These are phyloP conservation scores for Luidia sarsii DNA, from an alignment of 53 echinoderm and acorn worm species.

Conservation along the genomic window DNA sequence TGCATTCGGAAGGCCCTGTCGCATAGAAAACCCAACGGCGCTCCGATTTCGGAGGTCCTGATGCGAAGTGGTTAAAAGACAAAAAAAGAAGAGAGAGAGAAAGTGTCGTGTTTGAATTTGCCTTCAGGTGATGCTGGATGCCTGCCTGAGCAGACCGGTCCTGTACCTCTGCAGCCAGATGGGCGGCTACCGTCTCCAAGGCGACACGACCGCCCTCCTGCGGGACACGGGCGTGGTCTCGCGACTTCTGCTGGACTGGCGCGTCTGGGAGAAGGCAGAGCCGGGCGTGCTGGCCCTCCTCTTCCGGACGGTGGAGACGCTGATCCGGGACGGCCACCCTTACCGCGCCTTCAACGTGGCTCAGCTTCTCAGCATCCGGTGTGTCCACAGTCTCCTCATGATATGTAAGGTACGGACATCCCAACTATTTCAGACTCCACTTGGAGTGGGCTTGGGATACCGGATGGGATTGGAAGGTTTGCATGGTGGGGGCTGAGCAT, in stretches of 20 bases:
- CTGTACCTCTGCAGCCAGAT: slow-evolving; percentile 73
- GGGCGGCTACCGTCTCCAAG: slow-evolving; percentile 69
- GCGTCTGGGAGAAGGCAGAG: slow-evolving; percentile 83
- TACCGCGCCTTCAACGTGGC: slow-evolving; percentile 76
- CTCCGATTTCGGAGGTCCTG: too few relatives aligned
- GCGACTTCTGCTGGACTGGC: slow-evolving; percentile 85
- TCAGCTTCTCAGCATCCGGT: slow-evolving; percentile 74
- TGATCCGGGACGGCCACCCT: slow-evolving; percentile 74
- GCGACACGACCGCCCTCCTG: slow-evolving; percentile 78
- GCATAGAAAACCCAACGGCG: too few relatives aligned
- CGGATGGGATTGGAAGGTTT: too few relatives aligned
- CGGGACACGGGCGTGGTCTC: slow-evolving; percentile 78
- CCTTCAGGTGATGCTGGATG: slow-evolving; percentile 83
- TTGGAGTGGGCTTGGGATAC: neutral
- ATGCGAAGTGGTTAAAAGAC: too few relatives aligned
- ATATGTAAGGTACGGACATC: slow-evolving; percentile 92
- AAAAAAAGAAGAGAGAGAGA: too few relatives aligned
- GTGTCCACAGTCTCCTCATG: slow-evolving; percentile 75
- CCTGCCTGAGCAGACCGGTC: slow-evolving; percentile 83
- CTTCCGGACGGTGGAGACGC: slow-evolving; percentile 64
- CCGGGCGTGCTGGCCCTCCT: slow-evolving; percentile 73
- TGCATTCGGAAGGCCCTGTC: too few relatives aligned
- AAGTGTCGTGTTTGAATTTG: too few relatives aligned
- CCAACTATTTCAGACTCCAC: too few relatives aligned
- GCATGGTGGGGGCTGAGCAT: too few relatives aligned